Conservation (phyloP, 92 coral and sea anemone species). For the Muricea muricata region DNA sequence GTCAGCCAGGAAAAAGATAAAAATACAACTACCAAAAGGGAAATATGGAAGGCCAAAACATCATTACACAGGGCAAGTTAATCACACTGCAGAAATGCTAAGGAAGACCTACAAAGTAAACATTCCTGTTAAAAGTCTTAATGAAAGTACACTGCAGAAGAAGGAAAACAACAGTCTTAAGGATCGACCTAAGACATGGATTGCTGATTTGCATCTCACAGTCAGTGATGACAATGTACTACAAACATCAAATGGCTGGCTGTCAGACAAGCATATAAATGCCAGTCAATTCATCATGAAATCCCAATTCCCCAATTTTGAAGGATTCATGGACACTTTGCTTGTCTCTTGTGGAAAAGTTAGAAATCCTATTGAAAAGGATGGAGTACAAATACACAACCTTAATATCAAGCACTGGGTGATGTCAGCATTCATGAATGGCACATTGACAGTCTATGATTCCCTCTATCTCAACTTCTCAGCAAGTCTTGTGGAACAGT, state of each 20-base stretch:
- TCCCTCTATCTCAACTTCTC: conserved; percentile 10
- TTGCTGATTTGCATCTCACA: conserved; percentile 6
- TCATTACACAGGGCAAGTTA: conserved; percentile 1
- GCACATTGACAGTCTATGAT: neutral
- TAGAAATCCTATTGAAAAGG: neutral
- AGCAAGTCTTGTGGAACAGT: neutral
- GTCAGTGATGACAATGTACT: neutral
- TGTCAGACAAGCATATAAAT: neutral
- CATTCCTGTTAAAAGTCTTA: neutral
- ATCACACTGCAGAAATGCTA: neutral
- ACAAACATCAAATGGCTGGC: conserved; percentile 6
- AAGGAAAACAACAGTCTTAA: neutral
- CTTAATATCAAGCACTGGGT: neutral
- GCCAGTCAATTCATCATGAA: neutral
- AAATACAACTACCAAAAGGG: too few relatives aligned
- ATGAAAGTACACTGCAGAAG: neutral
- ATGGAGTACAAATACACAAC: conserved; percentile 19
- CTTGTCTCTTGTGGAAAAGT: neutral
- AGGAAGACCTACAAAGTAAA: neutral
- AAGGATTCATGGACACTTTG: conserved; percentile 2
- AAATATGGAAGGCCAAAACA: too few relatives aligned
- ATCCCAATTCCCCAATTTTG: conserved; percentile 1
- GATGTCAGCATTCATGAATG: neutral
- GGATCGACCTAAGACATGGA: neutral
- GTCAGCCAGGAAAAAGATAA: too few relatives aligned